Evolutionary conservation across 2,797 vertebrate genomes (phyloP).

Genomic region (Microhierax caerulescens): DNA sequence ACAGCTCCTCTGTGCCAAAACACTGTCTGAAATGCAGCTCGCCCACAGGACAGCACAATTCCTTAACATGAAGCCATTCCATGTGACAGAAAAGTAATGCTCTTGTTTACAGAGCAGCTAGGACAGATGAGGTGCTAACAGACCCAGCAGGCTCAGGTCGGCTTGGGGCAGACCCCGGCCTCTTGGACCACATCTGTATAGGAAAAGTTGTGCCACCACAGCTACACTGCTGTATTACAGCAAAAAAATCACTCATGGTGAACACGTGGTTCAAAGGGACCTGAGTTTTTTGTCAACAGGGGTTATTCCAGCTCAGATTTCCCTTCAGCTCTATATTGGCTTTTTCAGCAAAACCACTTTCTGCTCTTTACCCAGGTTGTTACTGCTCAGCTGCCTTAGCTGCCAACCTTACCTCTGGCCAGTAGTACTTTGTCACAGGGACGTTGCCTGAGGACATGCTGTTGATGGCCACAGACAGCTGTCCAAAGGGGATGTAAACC

Average conservation of each 20-base stretch:
- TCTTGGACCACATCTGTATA: not conserved
- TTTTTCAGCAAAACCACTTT: not conserved
- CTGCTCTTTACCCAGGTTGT: not conserved
- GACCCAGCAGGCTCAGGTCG: not conserved
- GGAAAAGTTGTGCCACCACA: not conserved
- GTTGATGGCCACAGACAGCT: not conserved
- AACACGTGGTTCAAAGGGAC: not conserved
- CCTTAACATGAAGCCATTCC: not conserved
- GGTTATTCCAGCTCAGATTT: not conserved
- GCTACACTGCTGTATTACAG: not conserved
- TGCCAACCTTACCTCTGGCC: not conserved
- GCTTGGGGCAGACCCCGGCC: not conserved
- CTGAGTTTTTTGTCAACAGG: not conserved
- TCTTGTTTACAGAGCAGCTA: not conserved
- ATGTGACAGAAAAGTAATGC: not conserved
- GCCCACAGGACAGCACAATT: not conserved
- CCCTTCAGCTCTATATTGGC: not conserved
- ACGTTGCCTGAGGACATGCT: not conserved
- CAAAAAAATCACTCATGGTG: not conserved
- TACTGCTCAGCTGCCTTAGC: not conserved
- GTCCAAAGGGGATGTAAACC: not conserved
- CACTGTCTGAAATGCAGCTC: not conserved
- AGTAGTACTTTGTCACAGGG: not conserved
- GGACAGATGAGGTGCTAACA: not conserved
- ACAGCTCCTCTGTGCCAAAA: constrained; percentile 1